These are phyloP conservation scores for Kobus ellipsiprymnus DNA, from an alignment of 2,113 vertebrate genomes.

Conservation along the genomic window DNA sequence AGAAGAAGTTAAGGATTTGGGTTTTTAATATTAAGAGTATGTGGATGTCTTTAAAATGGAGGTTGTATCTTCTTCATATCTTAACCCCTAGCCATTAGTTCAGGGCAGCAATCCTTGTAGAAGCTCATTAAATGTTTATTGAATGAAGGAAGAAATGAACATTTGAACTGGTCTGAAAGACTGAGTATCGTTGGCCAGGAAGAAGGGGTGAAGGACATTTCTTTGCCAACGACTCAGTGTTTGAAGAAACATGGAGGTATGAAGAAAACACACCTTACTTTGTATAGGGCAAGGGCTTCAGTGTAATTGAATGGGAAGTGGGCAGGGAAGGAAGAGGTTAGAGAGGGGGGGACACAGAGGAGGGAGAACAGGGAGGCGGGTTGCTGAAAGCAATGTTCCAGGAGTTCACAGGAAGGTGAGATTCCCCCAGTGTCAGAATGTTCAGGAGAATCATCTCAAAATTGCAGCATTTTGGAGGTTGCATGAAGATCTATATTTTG, in stretches of 20 bases:
- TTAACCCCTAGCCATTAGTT: not conserved
- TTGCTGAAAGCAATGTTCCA: not conserved
- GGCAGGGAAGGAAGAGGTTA: not conserved
- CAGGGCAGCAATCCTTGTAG: not conserved
- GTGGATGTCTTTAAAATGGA: not conserved
- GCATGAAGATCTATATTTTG: not conserved
- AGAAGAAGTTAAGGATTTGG: not conserved
- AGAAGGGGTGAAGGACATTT: not conserved
- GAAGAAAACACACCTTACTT: not conserved
- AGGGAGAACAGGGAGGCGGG: rapidly evolving
- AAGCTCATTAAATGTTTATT: not conserved
- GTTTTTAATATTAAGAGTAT: not conserved
- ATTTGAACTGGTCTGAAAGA: not conserved
- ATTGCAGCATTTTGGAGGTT: not conserved
- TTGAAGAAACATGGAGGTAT: not conserved
- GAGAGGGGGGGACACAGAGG: not conserved
- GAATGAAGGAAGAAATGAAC: not conserved
- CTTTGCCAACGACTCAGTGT: not conserved
- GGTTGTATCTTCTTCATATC: not conserved
- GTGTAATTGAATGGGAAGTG: not conserved
- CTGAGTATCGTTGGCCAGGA: not conserved
- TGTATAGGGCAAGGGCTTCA: not conserved
- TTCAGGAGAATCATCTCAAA: not conserved
- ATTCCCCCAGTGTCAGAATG: rapidly evolving
- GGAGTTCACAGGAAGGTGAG: not conserved